Evolutionary conservation across 2,888 invertebrate genomes (phyloP).

Genomic region (Pycnomerus fuliginosus): DNA sequence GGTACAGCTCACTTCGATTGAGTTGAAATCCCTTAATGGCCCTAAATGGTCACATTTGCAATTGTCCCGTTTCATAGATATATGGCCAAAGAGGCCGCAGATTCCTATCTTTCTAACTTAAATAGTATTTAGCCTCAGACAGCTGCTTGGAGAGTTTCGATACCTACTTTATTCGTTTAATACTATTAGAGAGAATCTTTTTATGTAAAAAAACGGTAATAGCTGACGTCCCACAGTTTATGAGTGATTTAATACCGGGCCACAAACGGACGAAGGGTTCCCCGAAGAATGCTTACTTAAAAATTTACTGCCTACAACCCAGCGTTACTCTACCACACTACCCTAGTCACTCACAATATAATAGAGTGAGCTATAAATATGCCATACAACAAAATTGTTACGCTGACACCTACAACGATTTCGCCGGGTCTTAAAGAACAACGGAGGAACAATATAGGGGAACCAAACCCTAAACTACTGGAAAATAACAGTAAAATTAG

Average conservation of each 20-base stretch:
- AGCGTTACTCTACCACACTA: constrained; percentile 13
- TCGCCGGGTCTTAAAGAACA: constrained; percentile 8
- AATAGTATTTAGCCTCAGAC: constrained; percentile 34
- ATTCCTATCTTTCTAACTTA: constrained; percentile 36
- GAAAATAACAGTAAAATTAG: constrained; percentile 8
- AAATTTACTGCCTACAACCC: constrained; percentile 14
- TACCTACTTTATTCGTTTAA: too few species aligned
- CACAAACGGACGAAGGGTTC: not conserved
- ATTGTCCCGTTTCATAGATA: constrained; percentile 41
- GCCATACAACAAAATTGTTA: constrained; percentile 19
- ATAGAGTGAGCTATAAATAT: constrained; percentile 20
- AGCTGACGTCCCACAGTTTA: too few species aligned
- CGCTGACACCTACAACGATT: constrained; percentile 18
- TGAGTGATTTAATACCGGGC: too few species aligned
- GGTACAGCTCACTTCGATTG: constrained; percentile 49
- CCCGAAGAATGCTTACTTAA: constrained; percentile 12
- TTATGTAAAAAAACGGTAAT: too few species aligned
- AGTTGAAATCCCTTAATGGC: constrained; percentile 52
- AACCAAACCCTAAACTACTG: constrained; percentile 1
- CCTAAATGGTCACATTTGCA: constrained; percentile 51
- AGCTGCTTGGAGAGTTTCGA: too few species aligned
- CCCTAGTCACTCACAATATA: constrained; percentile 20
- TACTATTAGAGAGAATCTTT: too few species aligned
- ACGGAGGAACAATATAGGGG: constrained; percentile 1
- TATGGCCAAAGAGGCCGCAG: constrained; percentile 27